Conservation (phyloP, 2,113 vertebrate genomes). For the Buteo buteo region DNA sequence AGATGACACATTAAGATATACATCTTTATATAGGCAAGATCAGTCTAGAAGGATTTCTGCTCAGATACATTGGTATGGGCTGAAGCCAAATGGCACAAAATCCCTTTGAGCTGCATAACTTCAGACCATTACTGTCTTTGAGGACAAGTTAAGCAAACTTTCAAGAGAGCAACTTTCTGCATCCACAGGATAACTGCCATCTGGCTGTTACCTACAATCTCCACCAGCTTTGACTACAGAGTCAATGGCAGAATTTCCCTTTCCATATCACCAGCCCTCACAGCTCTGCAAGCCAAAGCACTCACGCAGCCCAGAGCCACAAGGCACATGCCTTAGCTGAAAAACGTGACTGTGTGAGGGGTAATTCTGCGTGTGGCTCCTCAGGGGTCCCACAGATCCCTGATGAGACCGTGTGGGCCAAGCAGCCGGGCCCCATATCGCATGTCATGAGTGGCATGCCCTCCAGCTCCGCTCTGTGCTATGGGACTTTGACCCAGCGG, state of each 20-base stretch:
- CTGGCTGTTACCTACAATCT: too few relatives aligned
- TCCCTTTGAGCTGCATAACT: not conserved
- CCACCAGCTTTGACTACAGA: not conserved
- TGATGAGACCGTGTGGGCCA: rapidly evolving
- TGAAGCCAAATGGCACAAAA: not conserved
- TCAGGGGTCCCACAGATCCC: not conserved
- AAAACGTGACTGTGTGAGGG: rapidly evolving
- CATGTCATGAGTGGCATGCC: rapidly evolving
- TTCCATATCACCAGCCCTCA: not conserved
- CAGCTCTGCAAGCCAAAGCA: not conserved
- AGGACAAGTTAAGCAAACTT: not conserved
- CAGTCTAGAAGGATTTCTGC: not conserved
- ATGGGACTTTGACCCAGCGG: not conserved
- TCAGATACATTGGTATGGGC: not conserved
- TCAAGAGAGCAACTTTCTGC: not conserved
- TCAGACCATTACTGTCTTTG: rapidly evolving
- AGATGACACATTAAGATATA: not conserved
- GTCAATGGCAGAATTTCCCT: not conserved
- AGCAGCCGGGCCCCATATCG: rapidly evolving
- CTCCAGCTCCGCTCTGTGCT: not conserved
- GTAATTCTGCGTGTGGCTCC: not conserved
- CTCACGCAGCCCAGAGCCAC: not conserved
- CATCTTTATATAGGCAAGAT: too few relatives aligned
- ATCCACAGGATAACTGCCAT: rapidly evolving
- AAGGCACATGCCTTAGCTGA: not conserved